Evolutionary conservation across 2,888 invertebrate species (phyloP).

Genomic region (Entomobrya multifasciata): DNA sequence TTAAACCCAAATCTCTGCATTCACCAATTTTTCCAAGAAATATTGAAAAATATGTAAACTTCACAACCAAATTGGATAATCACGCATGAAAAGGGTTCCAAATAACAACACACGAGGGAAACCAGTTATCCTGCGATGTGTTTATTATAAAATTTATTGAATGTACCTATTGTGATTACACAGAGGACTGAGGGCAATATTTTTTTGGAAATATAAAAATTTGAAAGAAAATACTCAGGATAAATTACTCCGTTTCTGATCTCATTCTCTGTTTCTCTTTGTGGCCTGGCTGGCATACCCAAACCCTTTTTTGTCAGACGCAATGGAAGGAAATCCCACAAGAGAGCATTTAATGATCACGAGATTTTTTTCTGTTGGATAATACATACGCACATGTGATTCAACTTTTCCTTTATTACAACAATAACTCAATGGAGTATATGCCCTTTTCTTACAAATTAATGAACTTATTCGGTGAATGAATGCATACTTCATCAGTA

Average conservation of each 20-base stretch:
- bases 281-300: background rate
- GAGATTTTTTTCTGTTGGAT: conserved; percentile 23
- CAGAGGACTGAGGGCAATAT: conserved; percentile 25
- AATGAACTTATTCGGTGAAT: conserved; percentile 33
- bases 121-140: background rate
- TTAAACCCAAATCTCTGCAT: conserved; percentile 13
- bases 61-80: conserved; percentile 62
- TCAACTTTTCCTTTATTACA: conserved; percentile 23
- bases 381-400: conserved; percentile 41
- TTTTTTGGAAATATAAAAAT: conserved; percentile 19
- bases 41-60: conserved; percentile 36
- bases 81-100: conserved; percentile 59
- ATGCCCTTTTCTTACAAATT: conserved; percentile 40
- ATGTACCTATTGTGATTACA: background rate
- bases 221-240: conserved; percentile 13
- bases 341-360: conserved; percentile 57
- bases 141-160: conserved; percentile 59
- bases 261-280: too few species aligned
- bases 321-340: conserved; percentile 37
- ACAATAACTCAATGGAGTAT: conserved; percentile 26
- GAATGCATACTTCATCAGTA: background rate
- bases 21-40: conserved; percentile 15
- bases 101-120: background rate
- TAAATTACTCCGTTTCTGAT: conserved; percentile 6
- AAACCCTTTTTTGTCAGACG: conserved; percentile 37